phyloP scores from a whole-genome alignment of 2,888 invertebrate genomes.

The Hypolimnas misippus region DNA sequence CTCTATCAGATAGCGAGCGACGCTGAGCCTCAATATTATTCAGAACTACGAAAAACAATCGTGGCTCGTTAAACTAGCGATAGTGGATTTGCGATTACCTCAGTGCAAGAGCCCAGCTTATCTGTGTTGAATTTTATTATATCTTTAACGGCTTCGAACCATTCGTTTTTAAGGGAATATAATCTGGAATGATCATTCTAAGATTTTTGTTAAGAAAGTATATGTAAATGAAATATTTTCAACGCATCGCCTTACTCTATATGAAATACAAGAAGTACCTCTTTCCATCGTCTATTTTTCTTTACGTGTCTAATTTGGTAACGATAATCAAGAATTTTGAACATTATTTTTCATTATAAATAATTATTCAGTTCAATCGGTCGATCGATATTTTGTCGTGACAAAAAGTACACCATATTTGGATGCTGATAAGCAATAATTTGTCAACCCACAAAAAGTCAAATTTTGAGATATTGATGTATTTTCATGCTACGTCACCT shows the following conservation, averaged over 20 bases:
- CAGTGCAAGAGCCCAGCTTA: constrained; percentile 54
- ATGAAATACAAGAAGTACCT: too few species aligned
- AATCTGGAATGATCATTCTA: constrained; percentile 13
- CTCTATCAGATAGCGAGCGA: constrained; percentile 76
- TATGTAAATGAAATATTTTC: neutral
- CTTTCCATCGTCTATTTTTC: too few species aligned
- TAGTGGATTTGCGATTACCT: constrained; percentile 72
- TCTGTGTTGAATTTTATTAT: constrained; percentile 50
- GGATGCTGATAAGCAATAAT: too few species aligned
- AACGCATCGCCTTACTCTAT: neutral
- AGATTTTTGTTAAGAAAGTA: neutral
- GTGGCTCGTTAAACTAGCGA: constrained; percentile 80
- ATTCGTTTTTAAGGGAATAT: constrained; percentile 33
- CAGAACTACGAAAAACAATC: constrained; percentile 83
- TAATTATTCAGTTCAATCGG: too few species aligned
- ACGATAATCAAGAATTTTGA: too few species aligned
- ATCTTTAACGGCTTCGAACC: constrained; percentile 43
- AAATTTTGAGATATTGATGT: too few species aligned
- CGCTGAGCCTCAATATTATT: constrained; percentile 81
- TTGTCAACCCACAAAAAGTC: too few species aligned
- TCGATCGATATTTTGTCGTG: too few species aligned
- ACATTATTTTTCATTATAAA: too few species aligned
- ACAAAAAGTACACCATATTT: too few species aligned
- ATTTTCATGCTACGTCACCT: too few species aligned
- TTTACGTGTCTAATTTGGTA: too few species aligned